Base-by-base conservation (phyloP, 64 coral and sea anemone species). In the Pocillopora damicornis region DNA sequence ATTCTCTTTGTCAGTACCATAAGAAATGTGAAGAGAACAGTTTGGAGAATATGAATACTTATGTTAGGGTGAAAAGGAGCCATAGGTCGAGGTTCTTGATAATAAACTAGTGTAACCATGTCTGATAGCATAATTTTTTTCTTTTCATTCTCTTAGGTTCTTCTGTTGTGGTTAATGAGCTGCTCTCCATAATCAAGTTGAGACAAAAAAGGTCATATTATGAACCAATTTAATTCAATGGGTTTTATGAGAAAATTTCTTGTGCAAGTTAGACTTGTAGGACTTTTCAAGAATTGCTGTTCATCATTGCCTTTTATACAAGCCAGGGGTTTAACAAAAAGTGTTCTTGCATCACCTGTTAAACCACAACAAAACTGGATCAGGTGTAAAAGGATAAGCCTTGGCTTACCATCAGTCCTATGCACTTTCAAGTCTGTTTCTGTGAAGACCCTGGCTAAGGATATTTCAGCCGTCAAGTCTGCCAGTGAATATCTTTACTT, bases 401-500 rank as follows among this genome's bases (percentile, higher is more conserved):
- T 59, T 20, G 37, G 37, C 8, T n/a, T 45, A 35, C 35, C 6
- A 25, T 14, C 66, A 18, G 37, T 72, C 37, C 81, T 20, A 14
- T 34, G 37, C 9, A 37, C 81, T 72, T 58, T 72, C 20, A 85
- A 57, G 38, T 85, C 81, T 58, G 22, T 71, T 15, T 56, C 81
- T 2, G 36, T 66, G n/a, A 73, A 58, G 37, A 37, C 37, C 10
- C 81, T 85, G 18, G 81, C 64, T 15, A 85, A 85, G n/a, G 62
- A 57, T 9, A 85, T 85, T 58, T 18, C 81, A 85, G 65, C 64
- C 9, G 42, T 85, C 11, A 85, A 66, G 81, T 72, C 45, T 25
- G 37, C 81, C 30, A 65, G 58, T 71, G 81, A 66, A 18, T 51
- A 58, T 58, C 64, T 85, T 73, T 67, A 73, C 36, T 38, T 85